Base-by-base conservation (phyloP, 2,888 invertebrate genomes). In the Nomada fucata region DNA sequence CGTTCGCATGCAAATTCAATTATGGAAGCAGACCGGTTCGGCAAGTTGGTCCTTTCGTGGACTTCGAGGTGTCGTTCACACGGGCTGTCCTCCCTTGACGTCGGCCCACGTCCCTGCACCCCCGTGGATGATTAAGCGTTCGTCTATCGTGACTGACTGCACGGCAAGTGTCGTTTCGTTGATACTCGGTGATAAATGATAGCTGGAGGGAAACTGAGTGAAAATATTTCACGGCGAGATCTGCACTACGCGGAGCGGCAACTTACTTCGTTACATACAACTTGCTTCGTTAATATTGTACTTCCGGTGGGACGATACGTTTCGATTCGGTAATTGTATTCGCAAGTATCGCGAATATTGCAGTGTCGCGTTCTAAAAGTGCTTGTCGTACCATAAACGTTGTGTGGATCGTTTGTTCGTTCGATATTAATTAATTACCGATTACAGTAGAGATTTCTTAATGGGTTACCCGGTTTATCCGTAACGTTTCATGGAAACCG, bases 1-100 rank as follows among this genome's bases (percentile, higher is more conserved):
- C 36, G 13, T 67, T 59, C 75, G 70, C 69, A 79, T 87, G 79
- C 76, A 86, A 83, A 79, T 88, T 69, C 71, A 84, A 79, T 89
- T 83, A 85, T 82, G 86, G 76, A 78, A 79, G 86, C 84, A 74
- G 76, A 79, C 76, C 59, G 60, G 64, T 65, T 77, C 70, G 71
- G 71, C 76, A 63, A 76, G 72, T 74, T 68, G 53, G 47, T 29
- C 59, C 74, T 68, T 47, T 9, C 26, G 29, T 23, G 20, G 71
- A 72, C 65, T 42, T 68, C 59, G 23, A 68, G 52, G 59, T 11
- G 29, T 20, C 29, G 70, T 47, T 42, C 18, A 47, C n/a, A 11
- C 42, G 11, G 15, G 20, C 7, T 29, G 18, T 15, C 18, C 5
- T 26, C 57, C 55, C 60, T 55, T 42, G 44, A 29, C 7, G 7